These are phyloP conservation scores for Peribatodes rhomboidaria DNA, from an alignment of 2,888 invertebrate genomes.

Conservation along the genomic window DNA sequence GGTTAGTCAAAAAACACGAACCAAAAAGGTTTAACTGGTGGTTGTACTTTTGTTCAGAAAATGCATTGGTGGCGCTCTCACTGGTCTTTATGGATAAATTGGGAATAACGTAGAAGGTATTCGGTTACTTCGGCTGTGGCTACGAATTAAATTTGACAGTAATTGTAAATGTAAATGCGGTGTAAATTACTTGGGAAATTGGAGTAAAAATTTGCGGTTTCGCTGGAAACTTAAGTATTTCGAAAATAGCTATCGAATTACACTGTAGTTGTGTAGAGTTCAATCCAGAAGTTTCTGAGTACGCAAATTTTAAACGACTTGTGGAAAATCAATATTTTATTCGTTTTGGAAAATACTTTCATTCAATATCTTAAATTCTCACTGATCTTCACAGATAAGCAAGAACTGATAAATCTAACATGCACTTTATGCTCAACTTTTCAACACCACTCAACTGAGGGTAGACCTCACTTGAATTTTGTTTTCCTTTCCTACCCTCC, in stretches of 20 bases:
- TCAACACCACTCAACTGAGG: no score
- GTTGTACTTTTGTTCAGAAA: neutral
- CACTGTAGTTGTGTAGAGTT: neutral
- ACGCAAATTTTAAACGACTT: no score
- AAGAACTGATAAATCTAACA: no score
- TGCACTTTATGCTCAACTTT: no score
- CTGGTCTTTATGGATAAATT: neutral
- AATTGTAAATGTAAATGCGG: slow-evolving; percentile 20
- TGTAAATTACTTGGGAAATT: slow-evolving; percentile 5
- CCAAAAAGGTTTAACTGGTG: neutral
- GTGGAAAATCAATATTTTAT: no score
- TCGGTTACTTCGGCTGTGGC: slow-evolving; percentile 32
- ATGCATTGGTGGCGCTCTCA: neutral
- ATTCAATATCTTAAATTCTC: no score
- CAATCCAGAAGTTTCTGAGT: no score
- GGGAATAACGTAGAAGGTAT: slow-evolving; percentile 4
- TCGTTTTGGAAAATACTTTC: no score
- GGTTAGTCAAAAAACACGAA: neutral
- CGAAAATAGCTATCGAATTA: slow-evolving; percentile 1
- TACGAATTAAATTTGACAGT: slow-evolving; percentile 40
- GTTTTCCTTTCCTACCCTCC: no score
- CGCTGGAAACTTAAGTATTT: neutral
- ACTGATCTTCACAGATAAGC: no score
- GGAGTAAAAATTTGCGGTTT: neutral
- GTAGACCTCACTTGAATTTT: no score